phyloP scores from a whole-genome alignment of 2,888 invertebrate species.

The Caenorhabditis sinica region DNA sequence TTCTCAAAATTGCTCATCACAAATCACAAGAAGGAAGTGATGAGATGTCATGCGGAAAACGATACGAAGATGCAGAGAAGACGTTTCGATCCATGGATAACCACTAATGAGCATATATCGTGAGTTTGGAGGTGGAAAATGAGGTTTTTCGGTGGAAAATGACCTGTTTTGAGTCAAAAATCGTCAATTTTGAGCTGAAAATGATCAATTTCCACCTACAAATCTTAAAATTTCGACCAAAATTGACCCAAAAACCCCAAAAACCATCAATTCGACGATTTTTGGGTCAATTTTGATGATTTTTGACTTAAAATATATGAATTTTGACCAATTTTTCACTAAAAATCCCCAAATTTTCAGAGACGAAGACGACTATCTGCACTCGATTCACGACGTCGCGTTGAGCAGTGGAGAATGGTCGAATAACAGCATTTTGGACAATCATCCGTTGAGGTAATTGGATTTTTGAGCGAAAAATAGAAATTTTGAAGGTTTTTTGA shows the following conservation, averaged over 20 bases:
- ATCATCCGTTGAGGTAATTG: conserved; percentile 49
- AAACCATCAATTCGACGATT: no score
- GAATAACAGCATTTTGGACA: conserved; percentile 37
- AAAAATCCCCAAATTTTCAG: conserved; percentile 23
- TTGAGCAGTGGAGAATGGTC: conserved; percentile 19
- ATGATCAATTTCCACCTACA: neutral
- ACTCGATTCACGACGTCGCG: conserved; percentile 9
- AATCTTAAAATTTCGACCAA: neutral
- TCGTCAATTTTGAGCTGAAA: neutral
- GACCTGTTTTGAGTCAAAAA: neutral
- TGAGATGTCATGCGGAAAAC: conserved; percentile 54
- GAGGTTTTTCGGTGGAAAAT: no score
- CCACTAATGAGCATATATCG: conserved; percentile 51
- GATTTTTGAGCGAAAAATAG: neutral
- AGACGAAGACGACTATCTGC: conserved; percentile 63
- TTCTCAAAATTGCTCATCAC: conserved; percentile 17
- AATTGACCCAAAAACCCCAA: neutral
- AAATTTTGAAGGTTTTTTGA: neutral
- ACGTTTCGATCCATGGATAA: conserved; percentile 45
- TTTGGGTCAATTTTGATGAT: no score
- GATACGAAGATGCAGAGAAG: conserved; percentile 31
- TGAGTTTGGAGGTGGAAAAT: conserved; percentile 8
- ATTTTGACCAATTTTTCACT: neutral
- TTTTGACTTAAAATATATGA: neutral
- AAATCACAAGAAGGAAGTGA: conserved; percentile 52